phyloP scores from a whole-genome alignment of 2,888 invertebrate genomes.

The Nudaria mundana region DNA sequence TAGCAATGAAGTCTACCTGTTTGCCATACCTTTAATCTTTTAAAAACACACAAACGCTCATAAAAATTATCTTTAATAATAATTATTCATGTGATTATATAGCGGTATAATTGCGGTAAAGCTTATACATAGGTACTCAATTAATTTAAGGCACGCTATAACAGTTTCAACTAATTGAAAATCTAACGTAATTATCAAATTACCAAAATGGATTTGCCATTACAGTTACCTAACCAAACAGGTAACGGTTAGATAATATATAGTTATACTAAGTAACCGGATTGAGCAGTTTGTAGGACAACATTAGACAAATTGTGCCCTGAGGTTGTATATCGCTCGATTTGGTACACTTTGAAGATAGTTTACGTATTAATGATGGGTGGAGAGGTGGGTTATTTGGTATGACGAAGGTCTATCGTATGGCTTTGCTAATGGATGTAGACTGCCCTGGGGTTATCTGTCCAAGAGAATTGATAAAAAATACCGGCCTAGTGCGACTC shows the following conservation, averaged over 20 bases:
- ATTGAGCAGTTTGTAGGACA: constrained; percentile 20
- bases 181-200: constrained; percentile 2
- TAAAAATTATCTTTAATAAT: too few species aligned
- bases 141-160: too few species aligned
- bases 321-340: constrained; percentile 20
- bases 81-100: too few species aligned
- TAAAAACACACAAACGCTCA: too few species aligned
- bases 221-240: constrained; percentile 7
- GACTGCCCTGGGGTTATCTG: too few species aligned
- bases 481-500: too few species aligned
- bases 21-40: too few species aligned
- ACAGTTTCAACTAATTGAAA: neutral
- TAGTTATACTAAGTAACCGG: constrained; percentile 20
- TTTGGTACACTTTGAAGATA: constrained; percentile 30
- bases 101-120: too few species aligned
- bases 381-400: constrained; percentile 1
- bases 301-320: constrained; percentile 47
- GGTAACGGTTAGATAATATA: constrained; percentile 9
- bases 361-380: constrained; percentile 3
- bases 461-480: neutral
- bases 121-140: too few species aligned
- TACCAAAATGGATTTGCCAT: neutral
- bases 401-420: neutral
- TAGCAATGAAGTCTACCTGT: too few species aligned
- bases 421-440: too few species aligned